Percentiles rank a stretch among this genome's conserved stretches.
Evolutionary conservation across 2,797 vertebrate species (phyloP).

Genomic region (Malacoraja senta): DNA sequence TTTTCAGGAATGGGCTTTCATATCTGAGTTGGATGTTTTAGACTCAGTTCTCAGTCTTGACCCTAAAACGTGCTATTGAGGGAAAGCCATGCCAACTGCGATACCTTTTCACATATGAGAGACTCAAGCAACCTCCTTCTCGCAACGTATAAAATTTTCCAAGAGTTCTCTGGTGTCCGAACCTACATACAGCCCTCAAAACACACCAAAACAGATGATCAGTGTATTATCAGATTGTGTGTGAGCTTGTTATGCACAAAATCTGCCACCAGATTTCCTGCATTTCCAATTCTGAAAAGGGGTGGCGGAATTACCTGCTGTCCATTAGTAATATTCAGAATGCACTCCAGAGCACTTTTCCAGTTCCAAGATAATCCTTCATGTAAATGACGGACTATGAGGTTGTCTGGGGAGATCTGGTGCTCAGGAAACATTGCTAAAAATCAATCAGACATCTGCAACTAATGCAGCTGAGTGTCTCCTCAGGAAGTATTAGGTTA

Average conservation of each 20-base stretch:
- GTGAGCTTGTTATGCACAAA: neutral
- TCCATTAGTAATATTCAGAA: constrained; percentile 72
- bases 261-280: neutral
- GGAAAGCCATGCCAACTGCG: too few species aligned
- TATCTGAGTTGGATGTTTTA: too few species aligned
- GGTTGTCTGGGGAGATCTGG: constrained; percentile 70
- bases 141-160: too few species aligned
- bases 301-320: neutral
- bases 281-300: neutral
- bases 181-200: neutral
- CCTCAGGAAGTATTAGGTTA: constrained; percentile 98
- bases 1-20: too few species aligned
- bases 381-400: constrained; percentile 89
- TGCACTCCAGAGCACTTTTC: constrained; percentile 92
- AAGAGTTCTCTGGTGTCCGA: neutral
- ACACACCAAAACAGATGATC: neutral
- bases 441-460: constrained; percentile 93
- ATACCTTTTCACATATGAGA: too few species aligned
- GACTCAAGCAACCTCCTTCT: too few species aligned
- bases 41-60: too few species aligned
- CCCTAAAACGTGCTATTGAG: too few species aligned
- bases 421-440: constrained; percentile 76
- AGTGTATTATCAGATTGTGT: neutral
- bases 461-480: constrained; percentile 94
- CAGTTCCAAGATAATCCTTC: constrained; percentile 94